phyloP scores from a whole-genome alignment of 2,888 invertebrate species.

The Dasysyrphus tricinctus region DNA sequence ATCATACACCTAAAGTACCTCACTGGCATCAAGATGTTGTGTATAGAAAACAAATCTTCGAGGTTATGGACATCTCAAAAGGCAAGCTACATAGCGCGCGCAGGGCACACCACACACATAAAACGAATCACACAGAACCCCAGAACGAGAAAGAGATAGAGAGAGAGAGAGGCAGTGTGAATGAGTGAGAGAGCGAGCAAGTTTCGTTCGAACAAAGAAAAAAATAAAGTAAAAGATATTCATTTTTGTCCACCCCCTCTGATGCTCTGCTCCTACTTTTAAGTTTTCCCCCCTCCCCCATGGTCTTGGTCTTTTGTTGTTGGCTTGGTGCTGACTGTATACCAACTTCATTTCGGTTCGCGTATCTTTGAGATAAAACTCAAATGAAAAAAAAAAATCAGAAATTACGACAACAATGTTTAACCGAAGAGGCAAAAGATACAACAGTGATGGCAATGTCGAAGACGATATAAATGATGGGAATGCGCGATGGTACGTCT shows the following conservation, averaged over 20 bases:
- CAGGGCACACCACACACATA: constrained; percentile 64
- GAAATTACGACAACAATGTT: constrained; percentile 66
- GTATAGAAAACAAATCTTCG: constrained; percentile 69
- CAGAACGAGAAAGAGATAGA: constrained; percentile 20
- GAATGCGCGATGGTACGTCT: constrained; percentile 63
- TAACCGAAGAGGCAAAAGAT: constrained; percentile 39
- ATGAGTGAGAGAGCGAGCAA: constrained; percentile 45
- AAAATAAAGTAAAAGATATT: constrained; percentile 46
- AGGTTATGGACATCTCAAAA: constrained; percentile 69
- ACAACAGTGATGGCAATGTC: constrained; percentile 50
- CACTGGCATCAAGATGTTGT: constrained; percentile 59
- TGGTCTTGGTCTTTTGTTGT: constrained; percentile 51
- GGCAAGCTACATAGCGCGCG: constrained; percentile 67
- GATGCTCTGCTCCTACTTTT: constrained; percentile 24
- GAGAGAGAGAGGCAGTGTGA: neutral
- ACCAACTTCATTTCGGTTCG: constrained; percentile 58
- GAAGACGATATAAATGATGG: constrained; percentile 57
- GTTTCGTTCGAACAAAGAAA: constrained; percentile 35
- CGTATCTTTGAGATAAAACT: constrained; percentile 72
- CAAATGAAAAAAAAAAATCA: constrained; percentile 19
- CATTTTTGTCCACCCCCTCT: constrained; percentile 38
- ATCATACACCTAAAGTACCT: constrained; percentile 79
- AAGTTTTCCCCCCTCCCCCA: constrained; percentile 9
- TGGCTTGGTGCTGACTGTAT: constrained; percentile 47
- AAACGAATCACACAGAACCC: constrained; percentile 26